phyloP scores from a whole-genome alignment of 2,113 vertebrate species.

The Lethenteron reissneri region DNA sequence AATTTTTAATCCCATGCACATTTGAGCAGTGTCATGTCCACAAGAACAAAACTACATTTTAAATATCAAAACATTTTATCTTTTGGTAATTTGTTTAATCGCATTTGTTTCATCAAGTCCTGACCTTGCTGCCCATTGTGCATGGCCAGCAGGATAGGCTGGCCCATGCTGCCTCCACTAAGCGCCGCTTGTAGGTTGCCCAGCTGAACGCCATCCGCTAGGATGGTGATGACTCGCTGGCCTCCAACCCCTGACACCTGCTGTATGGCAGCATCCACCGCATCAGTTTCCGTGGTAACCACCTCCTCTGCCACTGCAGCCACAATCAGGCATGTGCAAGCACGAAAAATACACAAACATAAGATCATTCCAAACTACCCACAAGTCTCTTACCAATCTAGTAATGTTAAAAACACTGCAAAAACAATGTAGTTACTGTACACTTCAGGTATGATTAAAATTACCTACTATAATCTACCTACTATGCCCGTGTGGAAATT shows the following conservation, averaged over 20 bases:
- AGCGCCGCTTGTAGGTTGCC: conserved; percentile 32
- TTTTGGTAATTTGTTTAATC: too few species aligned
- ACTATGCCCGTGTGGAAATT: too few species aligned
- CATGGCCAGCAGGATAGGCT: conserved; percentile 51
- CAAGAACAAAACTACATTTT: too few species aligned
- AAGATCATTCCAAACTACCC: not conserved
- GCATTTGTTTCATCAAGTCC: conserved; percentile 7
- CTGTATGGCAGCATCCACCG: conserved; percentile 30
- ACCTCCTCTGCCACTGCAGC: conserved; percentile 32
- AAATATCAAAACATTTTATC: too few species aligned
- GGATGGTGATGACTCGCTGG: conserved; percentile 39
- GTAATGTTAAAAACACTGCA: too few species aligned
- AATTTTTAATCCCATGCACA: too few species aligned
- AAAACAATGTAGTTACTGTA: too few species aligned
- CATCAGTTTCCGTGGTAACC: conserved; percentile 21
- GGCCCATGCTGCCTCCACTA: conserved; percentile 27
- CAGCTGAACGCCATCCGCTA: conserved; percentile 42
- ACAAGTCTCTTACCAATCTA: too few species aligned
- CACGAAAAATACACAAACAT: not conserved
- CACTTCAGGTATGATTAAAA: too few species aligned
- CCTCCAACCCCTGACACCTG: conserved; percentile 32
- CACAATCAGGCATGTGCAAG: conserved; percentile 1
- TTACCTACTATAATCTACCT: too few species aligned
- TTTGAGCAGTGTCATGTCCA: too few species aligned
- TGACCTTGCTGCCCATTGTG: conserved; percentile 54